Base-by-base conservation (phyloP, 1,140 invertebrate genomes). In the Euwallacea similis region DNA sequence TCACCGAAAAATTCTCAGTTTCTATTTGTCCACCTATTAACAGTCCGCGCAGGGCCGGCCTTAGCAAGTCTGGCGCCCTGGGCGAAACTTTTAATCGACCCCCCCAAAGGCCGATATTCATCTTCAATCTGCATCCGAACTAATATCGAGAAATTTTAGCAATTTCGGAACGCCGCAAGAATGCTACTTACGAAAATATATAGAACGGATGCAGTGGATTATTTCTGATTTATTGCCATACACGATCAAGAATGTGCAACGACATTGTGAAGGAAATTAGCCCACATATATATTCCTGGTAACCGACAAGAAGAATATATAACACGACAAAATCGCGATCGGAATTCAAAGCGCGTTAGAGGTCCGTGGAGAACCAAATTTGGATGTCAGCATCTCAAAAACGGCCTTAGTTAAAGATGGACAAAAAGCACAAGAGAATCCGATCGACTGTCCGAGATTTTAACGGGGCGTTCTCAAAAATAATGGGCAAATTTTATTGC, bases 401-500 rank as follows among this genome's bases (percentile, higher is more conserved):
- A 68, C n/a, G 66, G 53, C 42, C 42, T 53, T 58, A 43, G 54
- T 16, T 42, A 42, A 56, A 10, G 44, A 50, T 47, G 15, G 42
- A 15, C 64, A 66, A 66, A 66, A 66, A 66, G 47, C 42, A 44
- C 53, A 54, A 33, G 21, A 33, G 53, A 58, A 33, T 43, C 64
- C 47, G 63, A 65, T 33, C 21, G 21, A 33, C 21, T 33, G 21
- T 33, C 63, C 33, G 64, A 66, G 64, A 66, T 66, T 66, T 66
- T 66, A 66, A 66, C 53, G 41, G 64, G 21, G n/a, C 41, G 64
- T 66, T 66, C 53, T 66, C 64, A 56, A 66, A 66, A 66, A 66
- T 66, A 66, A 66, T 66, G 64, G 56, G 53, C 64, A 41, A 55
- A 58, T 66, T 66, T 66, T 66, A 66, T 66, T 66, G 41, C 64